Evolutionary conservation across 1,140 invertebrate genomes (phyloP), one percentile per base, ranked within the genome.

Genomic region (Contarinia nasturtii): DNA sequence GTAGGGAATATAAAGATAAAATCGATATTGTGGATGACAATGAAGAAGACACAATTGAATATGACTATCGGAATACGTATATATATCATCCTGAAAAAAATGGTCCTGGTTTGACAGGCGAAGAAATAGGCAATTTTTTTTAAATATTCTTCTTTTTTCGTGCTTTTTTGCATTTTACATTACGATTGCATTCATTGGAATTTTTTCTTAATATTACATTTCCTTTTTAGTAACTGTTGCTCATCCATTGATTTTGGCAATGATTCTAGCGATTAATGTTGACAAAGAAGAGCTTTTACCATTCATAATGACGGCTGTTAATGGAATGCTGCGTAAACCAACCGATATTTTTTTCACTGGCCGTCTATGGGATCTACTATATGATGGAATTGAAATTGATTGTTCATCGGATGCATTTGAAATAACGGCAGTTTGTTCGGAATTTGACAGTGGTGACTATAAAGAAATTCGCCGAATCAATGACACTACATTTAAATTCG

Each of bases 1-100:
- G 18, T 48, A 84, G 83, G 18, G 79, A 85, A 68, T 81, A 75
- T 70, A 85, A 84, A 58, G 71, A 79, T 52, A 86, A 86, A 64
- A 70, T 78, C 5, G 72, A 83, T 53, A 54, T 82, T 1, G 68
- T 68, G 33, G 83, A 86, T 52, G 65, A 75, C 50, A 73, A 74
- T 2, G 70, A 70, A 4, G 74, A 77, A 40, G 82, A 86, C 53
- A 78, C 77, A 0, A 71, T 86, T 1, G 72, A 70, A 1, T 86
- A 76, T 54, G 75, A 72, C 45, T 68, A 73, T 52, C 68, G 68
- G 44, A 73, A 75, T 36, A 76, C 69, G 0, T 86, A 78, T 55
- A 61, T 68, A 41, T 82, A 77, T 50, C 74, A 75, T 52, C 63
- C 65, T 4, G 64, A 72, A 27, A 63, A 69, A 7, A 76, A 77